Percentiles rank a stretch among this genome's conserved stretches.
Conservation (phyloP, 2,888 invertebrate genomes). For the Stegophylla sp. region DNA sequence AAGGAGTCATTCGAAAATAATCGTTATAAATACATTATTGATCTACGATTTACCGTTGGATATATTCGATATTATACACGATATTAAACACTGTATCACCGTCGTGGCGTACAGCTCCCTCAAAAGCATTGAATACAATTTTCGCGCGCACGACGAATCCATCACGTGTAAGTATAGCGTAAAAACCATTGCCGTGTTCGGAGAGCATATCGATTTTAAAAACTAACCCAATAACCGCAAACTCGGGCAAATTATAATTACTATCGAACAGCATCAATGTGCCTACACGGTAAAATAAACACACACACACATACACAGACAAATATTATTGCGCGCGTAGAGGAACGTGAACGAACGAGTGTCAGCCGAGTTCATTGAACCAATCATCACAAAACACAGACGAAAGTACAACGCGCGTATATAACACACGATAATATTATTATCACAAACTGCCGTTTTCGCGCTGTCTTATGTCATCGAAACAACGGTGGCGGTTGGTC, state of each 20-base stretch:
- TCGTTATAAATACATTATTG: too few species aligned
- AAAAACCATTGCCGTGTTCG: neutral
- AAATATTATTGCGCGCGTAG: neutral
- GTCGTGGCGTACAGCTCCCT: too few species aligned
- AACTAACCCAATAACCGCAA: neutral
- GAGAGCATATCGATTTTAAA: neutral
- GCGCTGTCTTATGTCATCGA: neutral
- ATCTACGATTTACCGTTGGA: too few species aligned
- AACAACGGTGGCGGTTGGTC: too few species aligned
- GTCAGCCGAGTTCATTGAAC: constrained; percentile 46
- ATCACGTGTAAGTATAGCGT: neutral
- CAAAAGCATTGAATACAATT: too few species aligned
- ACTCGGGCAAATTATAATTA: neutral
- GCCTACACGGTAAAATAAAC: neutral
- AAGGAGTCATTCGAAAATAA: too few species aligned
- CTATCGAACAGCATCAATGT: neutral
- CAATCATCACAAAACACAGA: constrained; percentile 10
- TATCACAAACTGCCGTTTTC: neutral
- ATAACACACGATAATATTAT: neutral
- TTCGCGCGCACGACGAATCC: neutral
- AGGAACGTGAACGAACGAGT: neutral
- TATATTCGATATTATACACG: too few species aligned
- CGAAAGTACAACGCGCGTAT: neutral
- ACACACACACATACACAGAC: neutral
- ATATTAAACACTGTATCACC: too few species aligned